Evolutionary conservation across 1,140 invertebrate species (phyloP), one percentile per base, ranked within the genome.

Genomic region (Metopolophium dirhodum): DNA sequence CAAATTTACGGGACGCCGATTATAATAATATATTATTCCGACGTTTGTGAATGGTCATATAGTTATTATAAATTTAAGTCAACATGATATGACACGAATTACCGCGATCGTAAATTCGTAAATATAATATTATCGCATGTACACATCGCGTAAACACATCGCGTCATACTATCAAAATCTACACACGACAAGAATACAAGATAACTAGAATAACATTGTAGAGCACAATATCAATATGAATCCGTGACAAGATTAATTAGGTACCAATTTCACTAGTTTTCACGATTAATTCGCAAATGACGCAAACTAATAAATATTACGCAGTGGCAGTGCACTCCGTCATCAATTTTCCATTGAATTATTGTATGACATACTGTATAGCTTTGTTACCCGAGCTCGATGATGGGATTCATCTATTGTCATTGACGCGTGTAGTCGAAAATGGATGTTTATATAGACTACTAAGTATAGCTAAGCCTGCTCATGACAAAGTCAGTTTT

Each of bases 1-100:
- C 61, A 77, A 77, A 77, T 77, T 77, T n/a, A 77, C 61, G 61
- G n/a, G 61, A 77, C 61, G 61, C 61, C 61, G 61, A n/a, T 77
- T 77, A 77, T 77, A n/a, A 18, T 77, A n/a, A 77, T n/a, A 18
- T 68, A 77, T 77, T 77, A n/a, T n/a, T 77, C 61, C 61, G 61
- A n/a, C 61, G 61, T 77, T 77, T 77, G 30, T 77, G 61, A 77
- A 77, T 77, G 61, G 61, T 20, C 61, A 14, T n/a, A 77, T 30
- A 18, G 20, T 77, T 61, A 61, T 54, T 57, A 26, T 77, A 77
- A 18, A n/a, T 77, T 77, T 77, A n/a, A 68, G 61, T 68, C 61
- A 7, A n/a, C 61, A 6, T 2, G 61, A 77, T 77, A 77, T 77
- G 61, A 77, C 61, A n/a, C 61, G 61, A 77, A 77, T n/a, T 7